A percentile compares a stretch with the other conserved stretches of the same genome.
These are phyloP conservation scores for Periparus ater DNA, from an alignment of 2,797 vertebrate species.

Conservation along the genomic window DNA sequence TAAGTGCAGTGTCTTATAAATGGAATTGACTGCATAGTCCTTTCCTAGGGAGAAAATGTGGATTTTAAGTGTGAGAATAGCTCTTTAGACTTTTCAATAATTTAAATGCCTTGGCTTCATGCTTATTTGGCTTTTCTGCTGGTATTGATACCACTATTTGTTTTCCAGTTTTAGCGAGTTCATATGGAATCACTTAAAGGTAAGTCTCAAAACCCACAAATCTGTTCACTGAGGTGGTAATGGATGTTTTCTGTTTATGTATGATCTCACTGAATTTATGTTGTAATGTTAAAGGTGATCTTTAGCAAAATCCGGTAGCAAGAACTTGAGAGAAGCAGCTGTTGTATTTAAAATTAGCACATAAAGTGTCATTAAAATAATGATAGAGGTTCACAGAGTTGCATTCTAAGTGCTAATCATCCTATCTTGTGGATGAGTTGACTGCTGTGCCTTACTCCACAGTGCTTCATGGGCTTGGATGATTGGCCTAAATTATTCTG, in stretches of 20 bases:
- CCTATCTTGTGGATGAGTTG: not conserved
- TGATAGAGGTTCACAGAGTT: not conserved
- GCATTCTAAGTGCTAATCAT: conserved; percentile 22
- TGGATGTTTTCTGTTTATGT: conserved; percentile 34
- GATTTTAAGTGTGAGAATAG: not conserved
- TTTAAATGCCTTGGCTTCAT: not conserved
- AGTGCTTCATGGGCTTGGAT: not conserved
- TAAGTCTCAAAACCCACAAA: not conserved
- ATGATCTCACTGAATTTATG: conserved; percentile 47
- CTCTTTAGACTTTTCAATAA: not conserved
- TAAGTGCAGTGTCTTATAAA: conserved; percentile 19
- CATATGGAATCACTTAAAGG: not conserved
- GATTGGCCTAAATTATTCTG: conserved; percentile 7
- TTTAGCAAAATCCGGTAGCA: conserved; percentile 43
- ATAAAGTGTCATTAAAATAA: conserved; percentile 41
- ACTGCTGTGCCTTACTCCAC: conserved; percentile 17
- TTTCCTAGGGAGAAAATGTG: not conserved
- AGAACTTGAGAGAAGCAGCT: conserved; percentile 44
- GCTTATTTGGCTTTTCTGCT: not conserved
- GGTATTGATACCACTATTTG: not conserved
- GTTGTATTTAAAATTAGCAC: conserved; percentile 55
- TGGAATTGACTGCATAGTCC: not conserved
- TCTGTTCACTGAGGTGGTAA: not conserved
- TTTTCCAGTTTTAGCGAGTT: not conserved
- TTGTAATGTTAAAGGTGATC: conserved; percentile 49